phyloP scores from a whole-genome alignment of 2,888 invertebrate genomes.

The Thysanoteuthis rhombus region DNA sequence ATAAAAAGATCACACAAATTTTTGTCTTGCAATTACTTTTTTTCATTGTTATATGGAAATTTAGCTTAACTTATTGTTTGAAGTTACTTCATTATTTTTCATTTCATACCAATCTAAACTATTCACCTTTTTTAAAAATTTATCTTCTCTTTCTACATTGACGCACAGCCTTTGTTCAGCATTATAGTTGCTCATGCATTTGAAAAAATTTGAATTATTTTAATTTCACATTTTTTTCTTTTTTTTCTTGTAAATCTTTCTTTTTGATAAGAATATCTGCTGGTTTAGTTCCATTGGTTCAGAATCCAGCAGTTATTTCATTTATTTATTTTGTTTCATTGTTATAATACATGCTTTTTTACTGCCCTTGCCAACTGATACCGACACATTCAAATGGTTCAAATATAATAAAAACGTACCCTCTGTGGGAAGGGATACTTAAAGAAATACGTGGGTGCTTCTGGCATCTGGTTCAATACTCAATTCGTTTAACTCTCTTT shows the following conservation, averaged over 20 bases:
- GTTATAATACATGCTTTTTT: constrained; percentile 12
- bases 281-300: background rate
- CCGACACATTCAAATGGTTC: background rate
- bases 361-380: background rate
- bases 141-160: too few relatives aligned
- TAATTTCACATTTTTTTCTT: background rate
- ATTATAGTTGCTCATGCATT: background rate
- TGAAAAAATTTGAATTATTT: background rate
- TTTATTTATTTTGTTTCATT: background rate
- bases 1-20: background rate
- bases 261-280: background rate
- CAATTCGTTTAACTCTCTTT: background rate
- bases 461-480: background rate
- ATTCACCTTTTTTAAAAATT: background rate
- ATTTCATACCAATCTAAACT: background rate
- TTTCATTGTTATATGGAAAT: background rate
- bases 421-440: background rate
- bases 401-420: background rate
- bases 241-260: background rate
- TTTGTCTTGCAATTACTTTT: background rate
- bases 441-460: background rate
- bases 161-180: too few relatives aligned
- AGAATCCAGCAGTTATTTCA: background rate
- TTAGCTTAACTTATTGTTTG: background rate
- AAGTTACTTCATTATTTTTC: background rate